Evolutionary conservation across 2,113 vertebrate genomes (phyloP), one percentile per base, ranked within the genome.

Genomic region (Polypterus senegalus): DNA sequence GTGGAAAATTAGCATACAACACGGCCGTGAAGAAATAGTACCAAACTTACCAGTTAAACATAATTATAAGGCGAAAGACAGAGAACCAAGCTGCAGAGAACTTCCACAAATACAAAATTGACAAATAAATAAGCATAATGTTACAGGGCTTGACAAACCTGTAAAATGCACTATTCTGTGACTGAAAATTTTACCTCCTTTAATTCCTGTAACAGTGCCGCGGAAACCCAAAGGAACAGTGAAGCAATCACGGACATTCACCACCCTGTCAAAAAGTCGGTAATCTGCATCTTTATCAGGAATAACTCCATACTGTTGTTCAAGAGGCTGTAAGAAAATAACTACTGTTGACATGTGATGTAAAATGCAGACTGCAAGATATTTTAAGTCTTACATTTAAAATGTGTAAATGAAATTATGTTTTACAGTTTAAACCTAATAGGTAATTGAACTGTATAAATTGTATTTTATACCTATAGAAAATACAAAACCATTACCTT

Each of bases 211-310:
- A 67, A 99, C 66, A 7, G 94, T 99, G 63, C 96, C 96, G 71
- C 93, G 83, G 62, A 97, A 90, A 47, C 96, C 96, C 65, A 97
- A 81, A 0, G 92, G 95, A 65, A 98, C 94, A 0, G 91, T 91
- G 65, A 97, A 99, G 73, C 87, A 86, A 75, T 98, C 94, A 70
- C 96, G 88, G 69, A 90, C 87, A 46, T 99, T 99, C 59, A 97
- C 88, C n/a, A 99, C 91, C 1, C 95, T 86, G 68, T 99, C 96
- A 69, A 98, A 99, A 59, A 98, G 83, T 46, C 81, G 91, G 49
- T 91, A 95, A 48, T 97, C 92, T 0, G 90, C 89, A 56, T 97
- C 88, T 3, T 84, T 83, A 61, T 99, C 95, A 46, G 96, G 92
- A 69, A 96, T 80, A 47, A 92, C 86, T 3, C 94, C 96, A 61